These are phyloP conservation scores for Hetaerina americana DNA, from an alignment of 1,140 invertebrate genomes.

Conservation along the genomic window DNA sequence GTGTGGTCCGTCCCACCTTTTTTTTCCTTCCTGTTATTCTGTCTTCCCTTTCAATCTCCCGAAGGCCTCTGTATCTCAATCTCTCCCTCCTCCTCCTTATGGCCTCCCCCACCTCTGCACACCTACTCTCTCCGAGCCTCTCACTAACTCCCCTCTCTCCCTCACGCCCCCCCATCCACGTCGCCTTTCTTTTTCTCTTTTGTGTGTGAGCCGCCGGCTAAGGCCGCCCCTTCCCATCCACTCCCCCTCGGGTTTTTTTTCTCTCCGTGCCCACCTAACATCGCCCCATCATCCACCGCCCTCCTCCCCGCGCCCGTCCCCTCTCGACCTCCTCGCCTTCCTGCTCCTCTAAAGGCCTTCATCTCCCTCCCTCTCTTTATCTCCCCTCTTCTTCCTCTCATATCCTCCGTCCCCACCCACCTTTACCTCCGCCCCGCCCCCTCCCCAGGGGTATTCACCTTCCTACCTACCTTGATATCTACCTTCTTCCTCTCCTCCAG, in stretches of 20 bases:
- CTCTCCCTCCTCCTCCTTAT: too few species aligned
- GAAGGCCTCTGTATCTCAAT: too few species aligned
- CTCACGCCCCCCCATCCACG: too few species aligned
- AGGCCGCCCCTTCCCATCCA: background rate
- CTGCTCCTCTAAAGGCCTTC: background rate
- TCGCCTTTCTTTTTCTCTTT: too few species aligned
- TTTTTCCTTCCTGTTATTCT: too few species aligned
- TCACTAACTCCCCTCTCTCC: too few species aligned
- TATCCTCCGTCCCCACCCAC: background rate
- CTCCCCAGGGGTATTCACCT: too few species aligned
- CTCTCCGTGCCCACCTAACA: background rate
- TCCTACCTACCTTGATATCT: background rate
- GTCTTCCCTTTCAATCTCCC: too few species aligned
- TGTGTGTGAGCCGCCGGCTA: too few species aligned
- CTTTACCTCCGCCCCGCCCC: background rate
- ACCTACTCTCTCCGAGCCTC: too few species aligned
- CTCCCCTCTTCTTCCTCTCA: background rate
- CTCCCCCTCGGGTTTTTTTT: background rate
- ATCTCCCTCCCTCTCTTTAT: background rate
- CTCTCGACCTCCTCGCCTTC: background rate
- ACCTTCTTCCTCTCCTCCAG: background rate
- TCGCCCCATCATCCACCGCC: background rate
- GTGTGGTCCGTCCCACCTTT: too few species aligned
- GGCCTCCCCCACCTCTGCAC: too few species aligned
- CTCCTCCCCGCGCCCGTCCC: background rate